phyloP scores from a whole-genome alignment of 2,797 vertebrate genomes.

The Cuniculus paca region DNA sequence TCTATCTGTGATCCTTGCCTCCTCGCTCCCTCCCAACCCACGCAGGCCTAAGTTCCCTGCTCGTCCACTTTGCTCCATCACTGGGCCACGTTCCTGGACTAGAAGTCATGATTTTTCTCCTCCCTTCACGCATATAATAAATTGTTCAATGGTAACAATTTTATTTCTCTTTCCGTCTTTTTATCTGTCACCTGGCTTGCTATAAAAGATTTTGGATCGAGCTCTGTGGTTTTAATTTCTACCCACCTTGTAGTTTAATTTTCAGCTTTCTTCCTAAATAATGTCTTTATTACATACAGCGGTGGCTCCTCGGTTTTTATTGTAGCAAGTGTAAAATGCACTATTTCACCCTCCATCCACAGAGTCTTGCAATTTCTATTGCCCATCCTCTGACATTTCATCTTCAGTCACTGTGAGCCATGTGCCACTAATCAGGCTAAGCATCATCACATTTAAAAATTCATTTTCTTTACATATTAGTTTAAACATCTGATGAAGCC shows the following conservation, averaged over 20 bases:
- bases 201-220: background rate
- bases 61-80: background rate
- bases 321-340: background rate
- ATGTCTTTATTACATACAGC: background rate
- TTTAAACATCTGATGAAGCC: background rate
- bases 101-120: background rate
- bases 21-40: background rate
- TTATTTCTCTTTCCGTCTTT: too few species aligned
- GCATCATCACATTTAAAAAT: background rate
- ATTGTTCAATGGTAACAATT: background rate
- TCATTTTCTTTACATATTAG: background rate
- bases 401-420: background rate
- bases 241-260: background rate
- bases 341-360: background rate
- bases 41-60: background rate
- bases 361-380: background rate
- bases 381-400: background rate
- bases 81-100: background rate
- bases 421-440: background rate
- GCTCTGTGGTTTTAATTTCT: background rate
- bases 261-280: background rate
- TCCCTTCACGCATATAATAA: background rate
- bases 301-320: background rate
- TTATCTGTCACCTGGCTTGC: background rate
- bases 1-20: background rate